A percentile compares a stretch with the other conserved stretches of the same genome.
These are phyloP conservation scores for Leucophenga montana DNA, from an alignment of 2,888 invertebrate genomes.

Conservation along the genomic window DNA sequence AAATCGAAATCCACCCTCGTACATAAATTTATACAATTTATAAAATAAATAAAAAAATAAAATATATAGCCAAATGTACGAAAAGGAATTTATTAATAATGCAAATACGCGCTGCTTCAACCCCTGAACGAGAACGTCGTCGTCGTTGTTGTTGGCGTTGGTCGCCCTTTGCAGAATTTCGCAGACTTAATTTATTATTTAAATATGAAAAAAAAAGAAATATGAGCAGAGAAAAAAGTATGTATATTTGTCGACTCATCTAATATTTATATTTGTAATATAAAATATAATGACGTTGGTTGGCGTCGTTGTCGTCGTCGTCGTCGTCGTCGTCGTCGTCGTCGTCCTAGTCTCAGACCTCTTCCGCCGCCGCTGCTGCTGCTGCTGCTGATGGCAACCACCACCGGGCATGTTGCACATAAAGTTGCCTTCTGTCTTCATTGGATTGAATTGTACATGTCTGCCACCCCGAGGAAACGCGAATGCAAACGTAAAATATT, in stretches of 20 bases:
- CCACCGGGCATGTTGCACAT: constrained; percentile 27
- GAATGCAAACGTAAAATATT: constrained; percentile 49
- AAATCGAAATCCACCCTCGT: constrained; percentile 41
- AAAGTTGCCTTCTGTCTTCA: constrained; percentile 17
- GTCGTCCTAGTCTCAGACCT: not conserved
- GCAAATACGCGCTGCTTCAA: constrained; percentile 62
- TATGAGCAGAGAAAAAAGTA: constrained; percentile 36
- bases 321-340: not conserved
- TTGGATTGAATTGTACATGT: constrained; percentile 28
- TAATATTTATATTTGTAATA: constrained; percentile 62
- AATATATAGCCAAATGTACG: constrained; percentile 58
- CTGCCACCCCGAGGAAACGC: constrained; percentile 31
- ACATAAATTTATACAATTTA: constrained; percentile 66
- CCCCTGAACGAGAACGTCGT: constrained; percentile 61
- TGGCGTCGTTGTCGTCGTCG: constrained; percentile 13
- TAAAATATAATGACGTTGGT: constrained; percentile 59
- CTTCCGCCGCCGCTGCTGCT: too few relatives aligned
- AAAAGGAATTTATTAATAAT: constrained; percentile 65
- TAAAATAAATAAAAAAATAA: constrained; percentile 63
- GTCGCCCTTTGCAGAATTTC: constrained; percentile 36
- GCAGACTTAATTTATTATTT: constrained; percentile 65
- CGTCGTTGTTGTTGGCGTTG: constrained; percentile 7
- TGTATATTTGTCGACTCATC: constrained; percentile 46
- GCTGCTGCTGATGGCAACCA: constrained; percentile 2
- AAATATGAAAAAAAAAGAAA: constrained; percentile 52